phyloP scores from a whole-genome alignment of 2,113 vertebrate species.

The Chaetura pelagica region DNA sequence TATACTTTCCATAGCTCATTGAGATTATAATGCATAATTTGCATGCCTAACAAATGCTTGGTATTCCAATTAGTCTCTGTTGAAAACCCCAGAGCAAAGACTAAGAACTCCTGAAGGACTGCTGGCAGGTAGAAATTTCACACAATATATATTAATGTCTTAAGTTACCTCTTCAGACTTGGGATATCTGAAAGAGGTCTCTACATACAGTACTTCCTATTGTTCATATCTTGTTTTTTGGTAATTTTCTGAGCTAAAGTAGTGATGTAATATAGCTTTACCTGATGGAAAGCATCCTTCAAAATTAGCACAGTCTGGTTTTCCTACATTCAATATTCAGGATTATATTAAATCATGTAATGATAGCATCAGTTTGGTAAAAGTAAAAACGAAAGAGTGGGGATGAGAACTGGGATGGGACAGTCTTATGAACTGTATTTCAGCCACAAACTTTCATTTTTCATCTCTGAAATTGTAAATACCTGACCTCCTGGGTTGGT shows the following conservation, averaged over 20 bases:
- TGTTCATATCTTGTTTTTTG: not conserved
- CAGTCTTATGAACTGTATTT: not conserved
- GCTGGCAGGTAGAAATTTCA: not conserved
- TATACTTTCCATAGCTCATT: not conserved
- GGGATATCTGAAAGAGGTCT: not conserved
- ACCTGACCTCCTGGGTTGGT: not conserved
- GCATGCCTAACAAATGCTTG: slow-evolving; percentile 28
- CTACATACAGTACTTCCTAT: not conserved
- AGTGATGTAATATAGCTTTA: not conserved
- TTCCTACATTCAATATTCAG: not conserved
- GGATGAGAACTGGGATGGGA: not conserved
- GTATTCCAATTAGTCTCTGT: not conserved
- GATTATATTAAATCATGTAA: not conserved
- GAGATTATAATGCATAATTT: not conserved
- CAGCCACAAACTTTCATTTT: not conserved
- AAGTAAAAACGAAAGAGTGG: not conserved
- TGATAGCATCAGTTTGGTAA: not conserved
- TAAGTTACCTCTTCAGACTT: not conserved
- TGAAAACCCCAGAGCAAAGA: not conserved
- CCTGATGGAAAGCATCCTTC: not conserved
- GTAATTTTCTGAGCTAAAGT: not conserved
- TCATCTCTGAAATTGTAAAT: not conserved
- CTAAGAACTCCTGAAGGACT: not conserved
- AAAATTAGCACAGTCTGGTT: not conserved
- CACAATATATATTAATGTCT: not conserved